Conservation (phyloP, 1,140 invertebrate genomes). For the Drosophila kohkoa region DNA sequence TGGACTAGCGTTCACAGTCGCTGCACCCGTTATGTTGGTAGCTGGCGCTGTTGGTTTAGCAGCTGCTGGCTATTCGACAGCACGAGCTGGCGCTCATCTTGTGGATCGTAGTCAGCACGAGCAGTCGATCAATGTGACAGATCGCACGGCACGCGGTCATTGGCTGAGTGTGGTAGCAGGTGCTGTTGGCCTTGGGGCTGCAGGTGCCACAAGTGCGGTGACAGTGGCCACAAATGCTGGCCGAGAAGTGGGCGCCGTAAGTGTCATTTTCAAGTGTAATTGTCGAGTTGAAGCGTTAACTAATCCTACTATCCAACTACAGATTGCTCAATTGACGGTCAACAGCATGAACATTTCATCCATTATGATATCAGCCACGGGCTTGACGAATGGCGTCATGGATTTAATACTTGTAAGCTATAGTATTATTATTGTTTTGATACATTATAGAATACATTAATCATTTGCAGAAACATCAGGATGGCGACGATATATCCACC, state of each 20-base stretch:
- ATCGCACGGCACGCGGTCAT: slow-evolving; percentile 60
- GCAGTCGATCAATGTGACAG: slow-evolving; percentile 64
- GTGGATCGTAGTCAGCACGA: slow-evolving; percentile 71
- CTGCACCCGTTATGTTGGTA: slow-evolving; percentile 57
- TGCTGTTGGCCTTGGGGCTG: slow-evolving; percentile 61
- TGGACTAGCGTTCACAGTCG: slow-evolving; percentile 49
- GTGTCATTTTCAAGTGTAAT: slow-evolving; percentile 37
- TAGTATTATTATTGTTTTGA: not conserved
- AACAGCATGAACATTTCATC: slow-evolving; percentile 72
- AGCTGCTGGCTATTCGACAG: slow-evolving; percentile 57
- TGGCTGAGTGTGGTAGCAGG: slow-evolving; percentile 68
- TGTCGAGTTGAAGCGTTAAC: not conserved
- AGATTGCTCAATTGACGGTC: slow-evolving; percentile 64
- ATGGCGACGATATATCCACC: slow-evolving; percentile 64
- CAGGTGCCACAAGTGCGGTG: slow-evolving; percentile 66
- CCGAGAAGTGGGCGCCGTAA: slow-evolving; percentile 63
- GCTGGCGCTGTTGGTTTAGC: slow-evolving; percentile 57
- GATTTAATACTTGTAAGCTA: slow-evolving; percentile 63
- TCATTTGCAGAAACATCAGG: slow-evolving; percentile 57
- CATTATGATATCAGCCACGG: slow-evolving; percentile 64
- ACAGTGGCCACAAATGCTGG: slow-evolving; percentile 59
- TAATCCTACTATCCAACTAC: not conserved
- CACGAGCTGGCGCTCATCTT: slow-evolving; percentile 55
- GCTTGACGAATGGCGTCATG: slow-evolving; percentile 56
- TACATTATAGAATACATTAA: not conserved